Evolutionary conservation across 2,888 invertebrate species (phyloP).

Genomic region (Eupelmus urozonus): DNA sequence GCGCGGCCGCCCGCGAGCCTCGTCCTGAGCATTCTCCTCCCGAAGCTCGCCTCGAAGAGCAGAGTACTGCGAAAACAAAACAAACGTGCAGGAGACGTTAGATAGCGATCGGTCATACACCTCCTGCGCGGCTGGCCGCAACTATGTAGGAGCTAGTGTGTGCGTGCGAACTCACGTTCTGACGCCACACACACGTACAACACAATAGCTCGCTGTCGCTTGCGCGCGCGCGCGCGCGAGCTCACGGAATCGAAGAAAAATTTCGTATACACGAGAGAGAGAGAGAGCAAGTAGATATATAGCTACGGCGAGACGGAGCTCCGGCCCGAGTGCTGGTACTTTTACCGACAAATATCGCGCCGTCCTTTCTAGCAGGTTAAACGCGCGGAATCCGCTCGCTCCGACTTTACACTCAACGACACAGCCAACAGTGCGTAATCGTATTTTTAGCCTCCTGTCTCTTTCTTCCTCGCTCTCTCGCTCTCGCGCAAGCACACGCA

Average conservation of each 20-base stretch:
- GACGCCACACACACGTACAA: not conserved
- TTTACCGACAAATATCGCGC: no score
- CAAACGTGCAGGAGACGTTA: slow-evolving; percentile 35
- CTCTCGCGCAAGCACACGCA: not conserved
- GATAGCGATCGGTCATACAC: not conserved
- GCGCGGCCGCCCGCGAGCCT: slow-evolving; percentile 12
- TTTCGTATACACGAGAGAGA: no score
- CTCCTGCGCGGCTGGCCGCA: not conserved
- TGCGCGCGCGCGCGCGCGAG: no score
- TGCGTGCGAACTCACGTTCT: not conserved
- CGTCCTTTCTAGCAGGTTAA: no score
- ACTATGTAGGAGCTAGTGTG: not conserved
- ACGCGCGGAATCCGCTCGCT: no score
- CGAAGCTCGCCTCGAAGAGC: not conserved
- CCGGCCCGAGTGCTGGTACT: no score
- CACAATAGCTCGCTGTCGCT: no score
- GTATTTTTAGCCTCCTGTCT: slow-evolving; percentile 42
- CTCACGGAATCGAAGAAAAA: no score
- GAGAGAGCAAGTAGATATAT: no score
- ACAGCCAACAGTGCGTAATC: not conserved
- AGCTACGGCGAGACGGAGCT: no score
- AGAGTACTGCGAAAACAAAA: slow-evolving; percentile 55
- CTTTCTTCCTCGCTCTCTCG: not conserved
- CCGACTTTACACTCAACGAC: no score
- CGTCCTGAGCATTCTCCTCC: slow-evolving; percentile 13